Conservation (phyloP, 2,888 invertebrate genomes). For the Pyrochroa serraticornis region DNA sequence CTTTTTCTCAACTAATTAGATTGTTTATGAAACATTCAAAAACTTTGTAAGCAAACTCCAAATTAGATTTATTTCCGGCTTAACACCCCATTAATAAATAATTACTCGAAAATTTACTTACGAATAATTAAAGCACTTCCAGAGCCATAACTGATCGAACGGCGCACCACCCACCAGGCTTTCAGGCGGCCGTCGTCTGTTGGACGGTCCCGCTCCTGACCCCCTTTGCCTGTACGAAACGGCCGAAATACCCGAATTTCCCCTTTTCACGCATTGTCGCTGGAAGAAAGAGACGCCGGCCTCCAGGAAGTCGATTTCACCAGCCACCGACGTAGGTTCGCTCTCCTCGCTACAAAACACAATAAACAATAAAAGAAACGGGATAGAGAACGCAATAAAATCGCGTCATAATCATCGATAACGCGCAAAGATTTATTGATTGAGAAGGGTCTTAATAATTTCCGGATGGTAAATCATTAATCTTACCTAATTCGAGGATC, state of each 20-base stretch:
- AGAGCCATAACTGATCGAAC: slow-evolving; percentile 69
- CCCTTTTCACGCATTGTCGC: slow-evolving; percentile 61
- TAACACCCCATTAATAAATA: slow-evolving; percentile 17
- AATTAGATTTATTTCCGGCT: slow-evolving; percentile 19
- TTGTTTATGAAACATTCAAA: background rate
- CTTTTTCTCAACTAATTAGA: too few species aligned
- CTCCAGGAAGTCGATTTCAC: slow-evolving; percentile 65
- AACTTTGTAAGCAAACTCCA: slow-evolving; percentile 9
- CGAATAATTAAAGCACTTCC: slow-evolving; percentile 74
- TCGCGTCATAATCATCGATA: too few species aligned
- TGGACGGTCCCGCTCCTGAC: slow-evolving; percentile 57
- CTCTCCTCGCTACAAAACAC: slow-evolving; percentile 50
- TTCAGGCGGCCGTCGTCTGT: slow-evolving; percentile 59
- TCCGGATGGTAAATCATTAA: slow-evolving; percentile 17
- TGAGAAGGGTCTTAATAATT: background rate
- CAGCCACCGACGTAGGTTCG: slow-evolving; percentile 42
- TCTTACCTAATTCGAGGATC: slow-evolving; percentile 57
- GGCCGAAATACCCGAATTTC: slow-evolving; percentile 59
- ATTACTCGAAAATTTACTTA: slow-evolving; percentile 47
- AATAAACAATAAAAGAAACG: slow-evolving; percentile 23
- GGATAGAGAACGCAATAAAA: slow-evolving; percentile 4
- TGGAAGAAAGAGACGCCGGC: slow-evolving; percentile 69
- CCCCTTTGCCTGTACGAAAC: slow-evolving; percentile 64
- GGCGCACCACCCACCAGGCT: slow-evolving; percentile 65
- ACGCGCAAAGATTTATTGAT: too few species aligned